Percentiles rank a stretch among this genome's conserved stretches.
Evolutionary conservation across 2,797 vertebrate species (phyloP).

Genomic region (Macrochelys suwanniensis): DNA sequence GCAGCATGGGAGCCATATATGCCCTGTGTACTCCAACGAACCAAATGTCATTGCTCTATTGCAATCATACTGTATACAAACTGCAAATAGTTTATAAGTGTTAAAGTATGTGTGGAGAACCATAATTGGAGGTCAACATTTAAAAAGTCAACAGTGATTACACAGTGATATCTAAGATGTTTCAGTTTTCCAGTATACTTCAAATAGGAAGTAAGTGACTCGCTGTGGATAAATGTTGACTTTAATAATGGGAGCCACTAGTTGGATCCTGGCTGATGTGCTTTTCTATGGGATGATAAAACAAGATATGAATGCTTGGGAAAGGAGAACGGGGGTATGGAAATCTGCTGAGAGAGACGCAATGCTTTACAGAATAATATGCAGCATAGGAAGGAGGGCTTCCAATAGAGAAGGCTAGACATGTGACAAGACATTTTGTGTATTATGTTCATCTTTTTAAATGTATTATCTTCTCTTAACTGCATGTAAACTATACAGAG

Average conservation of each 20-base stretch:
- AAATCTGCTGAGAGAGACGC: neutral
- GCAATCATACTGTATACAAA: neutral
- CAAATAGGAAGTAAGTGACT: neutral
- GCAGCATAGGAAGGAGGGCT: neutral
- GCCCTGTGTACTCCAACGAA: neutral
- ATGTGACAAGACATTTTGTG: neutral
- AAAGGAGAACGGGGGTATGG: neutral
- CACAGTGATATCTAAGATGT: neutral
- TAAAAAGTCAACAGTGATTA: neutral
- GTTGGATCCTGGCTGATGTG: neutral
- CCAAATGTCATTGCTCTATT: neutral
- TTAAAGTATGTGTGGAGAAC: neutral
- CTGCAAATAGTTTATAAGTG: constrained; percentile 6
- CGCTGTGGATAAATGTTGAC: neutral
- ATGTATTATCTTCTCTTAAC: neutral
- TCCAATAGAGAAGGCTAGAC: neutral
- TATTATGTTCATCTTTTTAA: neutral
- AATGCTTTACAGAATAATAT: neutral
- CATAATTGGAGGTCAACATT: neutral
- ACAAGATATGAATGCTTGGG: neutral
- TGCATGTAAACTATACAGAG: neutral
- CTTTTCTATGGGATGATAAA: neutral
- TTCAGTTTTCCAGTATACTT: neutral
- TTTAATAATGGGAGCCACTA: neutral
- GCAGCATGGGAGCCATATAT: neutral